Evolutionary conservation across 2,888 invertebrate genomes (phyloP), one percentile per base, ranked within the genome.

Genomic region (Drosophila macrospina): DNA sequence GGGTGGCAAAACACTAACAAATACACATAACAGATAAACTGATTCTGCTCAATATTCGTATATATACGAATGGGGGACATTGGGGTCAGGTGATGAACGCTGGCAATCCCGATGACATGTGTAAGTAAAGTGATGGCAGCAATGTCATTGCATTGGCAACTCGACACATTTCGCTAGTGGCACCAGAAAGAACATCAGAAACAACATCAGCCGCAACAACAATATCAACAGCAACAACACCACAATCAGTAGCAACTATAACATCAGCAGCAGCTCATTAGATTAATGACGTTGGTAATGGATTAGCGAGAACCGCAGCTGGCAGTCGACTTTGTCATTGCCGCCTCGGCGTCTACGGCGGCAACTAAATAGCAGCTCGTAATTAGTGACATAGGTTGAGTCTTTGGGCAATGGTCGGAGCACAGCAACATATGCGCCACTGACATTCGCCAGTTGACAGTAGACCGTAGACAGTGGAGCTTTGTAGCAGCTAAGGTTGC

Each of bases 211-310:
- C 16, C 16, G 6, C 34, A 45, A 34, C 56, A 42, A n/a, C 68
- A 57, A 36, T 50, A 55, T 7, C 6, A 55, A 16, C 34, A 61
- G 20, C 26, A 64, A 32, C 30, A 56, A 24, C 57, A 62, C 13
- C 51, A 59, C 11, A 60, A 37, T n/a, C 45, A 54, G 51, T 55
- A 63, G 39, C 59, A 77, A 16, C 26, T 44, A 7, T 41, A 56
- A 20, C 69, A 64, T 28, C 69, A 66, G 42, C 56, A 69, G 42
- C 75, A 82, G 78, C 85, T 88, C 85, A 88, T 86, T 86, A 86
- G 88, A 86, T 86, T 86, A 86, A 86, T 86, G 86, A 88, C 86
- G 62, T 68, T 82, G 83, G 87, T 86, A 86, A 86, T 86, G 88
- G 86, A 86, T 88, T 86, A 87, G 74, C 78, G 80, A 69, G 69